Percentiles rank a stretch among this genome's conserved stretches.
These are phyloP conservation scores for Xylocopa sonorina DNA, from an alignment of 1,140 invertebrate species.

Conservation along the genomic window DNA sequence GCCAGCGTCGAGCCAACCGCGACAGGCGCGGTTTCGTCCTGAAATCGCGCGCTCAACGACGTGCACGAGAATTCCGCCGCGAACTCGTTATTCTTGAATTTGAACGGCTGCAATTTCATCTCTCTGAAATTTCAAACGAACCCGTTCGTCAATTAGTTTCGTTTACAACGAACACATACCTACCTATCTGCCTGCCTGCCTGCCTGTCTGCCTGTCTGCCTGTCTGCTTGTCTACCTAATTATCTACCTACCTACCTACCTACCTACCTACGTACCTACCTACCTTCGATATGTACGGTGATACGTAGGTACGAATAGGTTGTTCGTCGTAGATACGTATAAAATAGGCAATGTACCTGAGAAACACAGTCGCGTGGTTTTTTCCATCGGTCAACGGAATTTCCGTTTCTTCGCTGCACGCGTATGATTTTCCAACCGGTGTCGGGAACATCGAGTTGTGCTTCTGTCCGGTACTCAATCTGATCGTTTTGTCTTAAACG, in stretches of 20 bases:
- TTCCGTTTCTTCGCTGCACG: slow-evolving; percentile 87
- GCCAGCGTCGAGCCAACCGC: slow-evolving; percentile 94
- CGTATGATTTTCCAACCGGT: slow-evolving; percentile 91
- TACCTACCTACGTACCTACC: too few relatives aligned
- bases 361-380: slow-evolving; percentile 71
- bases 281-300: too few relatives aligned
- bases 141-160: background rate
- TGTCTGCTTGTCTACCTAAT: too few relatives aligned
- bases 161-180: background rate
- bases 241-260: too few relatives aligned
- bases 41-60: slow-evolving; percentile 75
- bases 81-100: slow-evolving; percentile 85
- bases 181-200: too few relatives aligned
- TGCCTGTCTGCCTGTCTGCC: too few relatives aligned
- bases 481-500: slow-evolving; percentile 78
- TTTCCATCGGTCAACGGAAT: slow-evolving; percentile 76
- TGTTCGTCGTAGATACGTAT: too few relatives aligned
- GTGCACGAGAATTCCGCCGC: slow-evolving; percentile 83
- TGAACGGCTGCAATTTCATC: slow-evolving; percentile 85
- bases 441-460: slow-evolving; percentile 89
- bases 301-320: too few relatives aligned
- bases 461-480: slow-evolving; percentile 83
- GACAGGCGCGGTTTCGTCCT: slow-evolving; percentile 93
- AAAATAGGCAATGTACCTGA: too few relatives aligned
- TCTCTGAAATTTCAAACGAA: slow-evolving; percentile 72